phyloP scores from a whole-genome alignment of 2,888 invertebrate species.

The Atethmia centrago region DNA sequence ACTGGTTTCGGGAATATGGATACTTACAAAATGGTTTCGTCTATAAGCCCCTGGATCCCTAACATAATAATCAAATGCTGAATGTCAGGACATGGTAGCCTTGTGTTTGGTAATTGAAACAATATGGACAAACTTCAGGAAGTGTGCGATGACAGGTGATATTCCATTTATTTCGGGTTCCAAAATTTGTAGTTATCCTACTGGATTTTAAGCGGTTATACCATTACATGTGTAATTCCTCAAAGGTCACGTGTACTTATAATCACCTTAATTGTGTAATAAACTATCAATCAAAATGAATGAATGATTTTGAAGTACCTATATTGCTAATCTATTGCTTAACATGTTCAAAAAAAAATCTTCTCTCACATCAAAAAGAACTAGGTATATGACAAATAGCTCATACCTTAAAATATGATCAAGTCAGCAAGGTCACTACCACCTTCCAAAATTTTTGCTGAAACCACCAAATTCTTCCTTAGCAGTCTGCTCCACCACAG shows the following conservation, averaged over 20 bases:
- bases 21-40: conserved; percentile 7
- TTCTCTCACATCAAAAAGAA: neutral
- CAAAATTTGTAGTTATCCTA: neutral
- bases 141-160: no score
- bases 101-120: conserved; percentile 14
- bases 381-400: neutral
- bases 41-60: neutral
- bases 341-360: no score
- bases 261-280: no score
- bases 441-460: neutral
- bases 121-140: no score
- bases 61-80: conserved; percentile 18
- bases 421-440: no score
- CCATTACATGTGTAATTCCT: neutral
- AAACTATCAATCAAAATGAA: no score
- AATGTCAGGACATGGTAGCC: conserved; percentile 19
- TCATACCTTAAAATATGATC: no score
- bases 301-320: no score
- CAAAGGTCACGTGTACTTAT: neutral
- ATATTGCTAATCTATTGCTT: no score
- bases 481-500: neutral
- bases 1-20: neutral
- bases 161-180: neutral
- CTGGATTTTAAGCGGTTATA: neutral
- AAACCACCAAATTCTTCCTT: neutral